Base-by-base conservation (phyloP, 2,888 invertebrate species). In the Dimorphilus gyrociliatus region DNA sequence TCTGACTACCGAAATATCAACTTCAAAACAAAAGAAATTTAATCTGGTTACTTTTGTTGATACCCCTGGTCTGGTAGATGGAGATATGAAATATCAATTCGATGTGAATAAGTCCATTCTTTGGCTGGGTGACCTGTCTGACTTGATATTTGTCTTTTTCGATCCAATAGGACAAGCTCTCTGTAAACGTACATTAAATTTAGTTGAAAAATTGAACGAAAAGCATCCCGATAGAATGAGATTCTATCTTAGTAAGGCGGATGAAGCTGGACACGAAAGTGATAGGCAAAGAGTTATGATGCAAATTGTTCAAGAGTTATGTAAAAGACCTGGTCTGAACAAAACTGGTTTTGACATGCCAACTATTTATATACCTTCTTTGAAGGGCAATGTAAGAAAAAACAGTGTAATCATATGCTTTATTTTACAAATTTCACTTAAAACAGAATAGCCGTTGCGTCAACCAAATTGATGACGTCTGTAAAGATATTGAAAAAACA, bases 101-200 rank as follows among this genome's bases (percentile, higher is more conserved):
- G 69, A 70, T 55, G 70, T 71, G 19, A 68, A 70, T 45, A 55
- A 67, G 39, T 53, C 69, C 13, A 65, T 71, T 19, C 45, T 64
- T 3, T 70, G 69, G 69, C 55, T 71, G 14, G 70, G 60, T 36
- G 55, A 59, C 41, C 39, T 54, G 7, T 67, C 69, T 7, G 71
- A 71, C 45, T 50, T 70, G 38, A 66, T 71, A 30, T 69, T 70
- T 49, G 69, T 70, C 10, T 71, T 71, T 58, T 71, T 71, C 46
- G 71, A 71, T 46, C 71, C 70, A 0, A 70, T 70, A 51, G 71
- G 71, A 15, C 70, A 71, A 51, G 66, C 70, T 3, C 48, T 71
- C 30, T 71, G 71, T 46, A 69, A 69, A 42, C 44, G 71, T 32
- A 71, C 70, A 0, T 45, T 71, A 38, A 65, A 66, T 47, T 53